phyloP scores from a whole-genome alignment of 2,797 vertebrate genomes.

The Lacerta viridis region DNA sequence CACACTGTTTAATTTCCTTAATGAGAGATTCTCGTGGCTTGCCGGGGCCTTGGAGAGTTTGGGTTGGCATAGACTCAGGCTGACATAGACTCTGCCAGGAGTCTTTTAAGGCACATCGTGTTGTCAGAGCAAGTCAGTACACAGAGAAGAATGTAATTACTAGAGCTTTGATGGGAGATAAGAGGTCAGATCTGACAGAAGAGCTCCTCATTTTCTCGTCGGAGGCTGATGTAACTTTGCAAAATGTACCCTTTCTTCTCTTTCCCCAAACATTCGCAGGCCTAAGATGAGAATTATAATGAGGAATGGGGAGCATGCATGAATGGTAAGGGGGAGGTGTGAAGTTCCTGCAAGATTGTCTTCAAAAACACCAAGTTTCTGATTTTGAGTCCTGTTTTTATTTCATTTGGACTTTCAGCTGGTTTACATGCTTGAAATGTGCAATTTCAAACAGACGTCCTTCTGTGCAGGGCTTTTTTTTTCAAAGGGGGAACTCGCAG shows the following conservation, averaged over 20 bases:
- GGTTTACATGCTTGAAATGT: neutral
- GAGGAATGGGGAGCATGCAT: neutral
- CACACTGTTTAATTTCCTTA: conserved; percentile 34
- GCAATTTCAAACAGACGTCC: neutral
- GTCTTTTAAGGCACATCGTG: conserved; percentile 15
- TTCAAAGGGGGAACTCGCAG: too few species aligned
- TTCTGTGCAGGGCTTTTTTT: too few species aligned
- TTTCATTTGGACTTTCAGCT: neutral
- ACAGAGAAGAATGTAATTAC: conserved; percentile 14
- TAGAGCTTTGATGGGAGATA: neutral
- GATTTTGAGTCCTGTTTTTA: neutral
- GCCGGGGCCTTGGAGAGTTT: conserved; percentile 6
- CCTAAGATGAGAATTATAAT: conserved; percentile 31
- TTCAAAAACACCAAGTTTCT: neutral
- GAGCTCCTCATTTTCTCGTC: neutral
- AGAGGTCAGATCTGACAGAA: conserved; percentile 32
- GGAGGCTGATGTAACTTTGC: neutral
- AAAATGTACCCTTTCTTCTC: neutral
- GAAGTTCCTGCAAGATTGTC: neutral
- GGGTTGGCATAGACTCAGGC: neutral
- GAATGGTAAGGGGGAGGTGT: neutral
- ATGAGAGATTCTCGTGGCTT: conserved; percentile 39
- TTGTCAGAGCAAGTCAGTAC: conserved; percentile 24
- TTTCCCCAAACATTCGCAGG: neutral
- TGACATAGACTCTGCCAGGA: neutral